Evolutionary conservation across 2,888 invertebrate genomes (phyloP).

Genomic region (Gastrophysa polygoni): DNA sequence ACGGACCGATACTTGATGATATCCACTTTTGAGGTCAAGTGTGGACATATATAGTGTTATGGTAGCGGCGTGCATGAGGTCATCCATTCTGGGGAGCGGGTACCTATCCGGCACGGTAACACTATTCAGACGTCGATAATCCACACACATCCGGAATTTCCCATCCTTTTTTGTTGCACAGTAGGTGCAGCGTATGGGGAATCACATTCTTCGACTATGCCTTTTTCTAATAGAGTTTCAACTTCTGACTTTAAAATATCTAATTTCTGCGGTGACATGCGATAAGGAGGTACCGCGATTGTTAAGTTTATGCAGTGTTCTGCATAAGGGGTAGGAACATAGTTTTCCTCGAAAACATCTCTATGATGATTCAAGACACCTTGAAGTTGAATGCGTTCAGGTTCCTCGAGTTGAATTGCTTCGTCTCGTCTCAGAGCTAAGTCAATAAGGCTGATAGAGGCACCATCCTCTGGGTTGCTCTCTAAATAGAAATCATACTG

Average conservation of each 20-base stretch:
- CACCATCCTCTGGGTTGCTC: not conserved
- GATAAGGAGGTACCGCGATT: too few species aligned
- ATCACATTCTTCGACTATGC: slow-evolving; percentile 51
- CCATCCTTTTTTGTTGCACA: slow-evolving; percentile 45
- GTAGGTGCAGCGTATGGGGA: slow-evolving; percentile 51
- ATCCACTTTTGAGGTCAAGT: slow-evolving; percentile 19
- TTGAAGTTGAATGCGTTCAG: slow-evolving; percentile 10
- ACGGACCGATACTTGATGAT: slow-evolving; percentile 14
- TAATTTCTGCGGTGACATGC: too few species aligned
- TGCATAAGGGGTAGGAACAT: slow-evolving; percentile 40
- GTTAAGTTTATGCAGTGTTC: slow-evolving; percentile 33
- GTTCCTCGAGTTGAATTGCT: not conserved
- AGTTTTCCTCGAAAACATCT: slow-evolving; percentile 2
- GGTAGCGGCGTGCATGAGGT: slow-evolving; percentile 23
- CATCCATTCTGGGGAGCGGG: too few species aligned
- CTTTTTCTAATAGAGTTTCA: slow-evolving; percentile 40
- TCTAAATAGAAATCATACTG: slow-evolving; percentile 9
- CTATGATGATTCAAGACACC: not conserved
- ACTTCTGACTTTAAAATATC: too few species aligned
- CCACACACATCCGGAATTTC: slow-evolving; percentile 29
- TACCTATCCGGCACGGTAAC: too few species aligned
- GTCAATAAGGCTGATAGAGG: slow-evolving; percentile 5
- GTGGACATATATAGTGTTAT: slow-evolving; percentile 22
- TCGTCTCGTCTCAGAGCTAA: slow-evolving; percentile 9
- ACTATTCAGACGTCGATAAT: slow-evolving; percentile 33